Percentiles rank a stretch among this genome's conserved stretches.
phyloP scores from a whole-genome alignment of 2,113 vertebrate genomes.

The Plectropomus leopardus region DNA sequence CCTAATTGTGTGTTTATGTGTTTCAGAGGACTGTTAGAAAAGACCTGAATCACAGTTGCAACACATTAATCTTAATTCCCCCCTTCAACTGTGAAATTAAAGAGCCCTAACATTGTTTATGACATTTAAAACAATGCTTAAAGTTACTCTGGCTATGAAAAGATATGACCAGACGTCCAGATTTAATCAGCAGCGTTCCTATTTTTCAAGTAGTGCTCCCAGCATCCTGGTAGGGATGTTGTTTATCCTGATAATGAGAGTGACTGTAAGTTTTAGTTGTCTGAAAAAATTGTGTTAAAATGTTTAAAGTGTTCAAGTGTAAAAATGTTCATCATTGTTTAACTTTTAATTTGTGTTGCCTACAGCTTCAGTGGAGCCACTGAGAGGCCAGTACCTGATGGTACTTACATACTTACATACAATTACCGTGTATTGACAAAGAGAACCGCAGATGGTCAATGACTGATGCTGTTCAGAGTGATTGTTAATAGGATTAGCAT shows the following conservation, averaged over 20 bases:
- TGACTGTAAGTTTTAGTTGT: conserved; percentile 44
- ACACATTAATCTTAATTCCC: conserved; percentile 56
- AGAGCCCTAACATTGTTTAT: conserved; percentile 63
- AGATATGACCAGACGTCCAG: conserved; percentile 53
- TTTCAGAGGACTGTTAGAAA: conserved; percentile 44
- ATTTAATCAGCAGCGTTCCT: conserved; percentile 63
- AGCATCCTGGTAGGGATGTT: conserved; percentile 41
- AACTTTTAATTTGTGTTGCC: conserved; percentile 36
- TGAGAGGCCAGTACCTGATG: conserved; percentile 25
- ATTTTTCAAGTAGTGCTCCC: conserved; percentile 49
- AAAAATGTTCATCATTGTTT: conserved; percentile 53
- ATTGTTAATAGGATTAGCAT: conserved; percentile 42
- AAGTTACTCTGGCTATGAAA: conserved; percentile 49
- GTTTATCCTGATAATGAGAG: conserved; percentile 53
- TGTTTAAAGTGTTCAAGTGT: no score
- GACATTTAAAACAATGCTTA: conserved; percentile 55
- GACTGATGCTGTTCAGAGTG: not conserved
- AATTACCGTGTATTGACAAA: conserved; percentile 22
- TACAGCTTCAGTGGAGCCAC: conserved; percentile 29
- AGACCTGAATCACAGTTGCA: conserved; percentile 26
- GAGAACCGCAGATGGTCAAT: conserved; percentile 32
- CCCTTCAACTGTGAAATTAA: conserved; percentile 60
- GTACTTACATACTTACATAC: conserved; percentile 13
- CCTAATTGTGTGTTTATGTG: not conserved
- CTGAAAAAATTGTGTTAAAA: conserved; percentile 46